These are phyloP conservation scores for Procambarus clarkii DNA, from an alignment of 1,140 invertebrate species.

Conservation along the genomic window DNA sequence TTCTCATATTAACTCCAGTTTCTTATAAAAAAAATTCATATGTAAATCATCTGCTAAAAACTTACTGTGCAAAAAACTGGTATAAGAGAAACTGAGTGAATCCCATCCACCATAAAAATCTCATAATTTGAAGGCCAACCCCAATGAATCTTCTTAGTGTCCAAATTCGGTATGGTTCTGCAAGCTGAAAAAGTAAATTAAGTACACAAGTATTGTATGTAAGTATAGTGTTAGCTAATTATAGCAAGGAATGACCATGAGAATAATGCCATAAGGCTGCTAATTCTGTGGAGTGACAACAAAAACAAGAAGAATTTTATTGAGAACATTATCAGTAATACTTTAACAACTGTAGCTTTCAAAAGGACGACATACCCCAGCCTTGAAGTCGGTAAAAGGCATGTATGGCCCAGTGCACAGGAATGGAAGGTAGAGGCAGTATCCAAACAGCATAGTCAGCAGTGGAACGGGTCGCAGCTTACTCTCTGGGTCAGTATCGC, in stretches of 20 bases:
- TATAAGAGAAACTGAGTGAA: constrained; percentile 85
- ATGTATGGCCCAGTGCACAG: constrained; percentile 88
- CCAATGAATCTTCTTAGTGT: constrained; percentile 75
- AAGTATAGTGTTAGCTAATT: neutral
- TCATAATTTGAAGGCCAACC: constrained; percentile 79
- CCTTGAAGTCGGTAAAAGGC: constrained; percentile 82
- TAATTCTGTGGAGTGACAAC: too few relatives aligned
- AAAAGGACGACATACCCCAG: constrained; percentile 76
- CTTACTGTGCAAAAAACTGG: constrained; percentile 86
- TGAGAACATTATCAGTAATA: neutral
- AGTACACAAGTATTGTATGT: neutral
- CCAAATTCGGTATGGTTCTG: constrained; percentile 74
- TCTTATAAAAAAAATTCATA: too few relatives aligned
- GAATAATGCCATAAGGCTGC: neutral
- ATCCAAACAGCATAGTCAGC: constrained; percentile 80
- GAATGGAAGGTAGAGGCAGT: constrained; percentile 88
- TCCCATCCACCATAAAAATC: constrained; percentile 84
- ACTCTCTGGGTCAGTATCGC: constrained; percentile 73
- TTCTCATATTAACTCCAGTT: too few relatives aligned
- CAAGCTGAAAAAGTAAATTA: constrained; percentile 22
- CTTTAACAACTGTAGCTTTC: neutral
- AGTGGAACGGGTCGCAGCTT: constrained; percentile 74
- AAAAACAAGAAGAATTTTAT: neutral
- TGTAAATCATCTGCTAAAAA: constrained; percentile 75
- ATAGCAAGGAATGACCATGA: neutral